Evolutionary conservation across 2,888 invertebrate species (phyloP).

Genomic region (Tetropium fuscum): DNA sequence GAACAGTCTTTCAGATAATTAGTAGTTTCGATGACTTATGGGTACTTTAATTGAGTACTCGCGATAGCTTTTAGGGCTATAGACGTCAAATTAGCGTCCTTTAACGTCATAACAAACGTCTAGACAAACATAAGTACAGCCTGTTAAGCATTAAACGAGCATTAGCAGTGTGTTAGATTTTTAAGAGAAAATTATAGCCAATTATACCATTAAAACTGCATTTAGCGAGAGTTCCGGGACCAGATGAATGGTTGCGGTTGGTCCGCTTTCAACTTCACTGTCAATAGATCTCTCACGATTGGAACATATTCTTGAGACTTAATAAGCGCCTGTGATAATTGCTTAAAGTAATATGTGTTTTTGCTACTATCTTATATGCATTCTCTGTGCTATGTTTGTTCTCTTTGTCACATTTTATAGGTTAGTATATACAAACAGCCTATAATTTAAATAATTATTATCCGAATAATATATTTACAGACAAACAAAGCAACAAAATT

Average conservation of each 20-base stretch:
- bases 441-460: too few relatives aligned
- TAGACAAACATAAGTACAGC: slow-evolving; percentile 55
- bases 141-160: slow-evolving; percentile 56
- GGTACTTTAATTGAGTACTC: slow-evolving; percentile 23
- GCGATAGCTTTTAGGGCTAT: slow-evolving; percentile 32
- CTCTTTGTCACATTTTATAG: too few relatives aligned
- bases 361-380: too few relatives aligned
- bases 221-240: slow-evolving; percentile 19
- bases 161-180: slow-evolving; percentile 55
- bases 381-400: too few relatives aligned
- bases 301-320: too few relatives aligned
- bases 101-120: slow-evolving; percentile 58
- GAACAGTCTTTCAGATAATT: slow-evolving; percentile 16
- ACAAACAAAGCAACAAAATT: too few relatives aligned
- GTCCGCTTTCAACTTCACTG: background rate
- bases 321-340: too few relatives aligned
- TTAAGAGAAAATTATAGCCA: slow-evolving; percentile 31
- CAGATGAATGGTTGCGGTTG: slow-evolving; percentile 6
- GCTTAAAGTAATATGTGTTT: too few relatives aligned
- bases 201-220: slow-evolving; percentile 28
- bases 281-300: background rate
- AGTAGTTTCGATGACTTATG: slow-evolving; percentile 24
- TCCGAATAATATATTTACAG: too few relatives aligned
- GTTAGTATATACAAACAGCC: too few relatives aligned
- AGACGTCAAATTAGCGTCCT: slow-evolving; percentile 61